phyloP scores from a whole-genome alignment of 2,888 invertebrate species.

The Pheosia tremula region DNA sequence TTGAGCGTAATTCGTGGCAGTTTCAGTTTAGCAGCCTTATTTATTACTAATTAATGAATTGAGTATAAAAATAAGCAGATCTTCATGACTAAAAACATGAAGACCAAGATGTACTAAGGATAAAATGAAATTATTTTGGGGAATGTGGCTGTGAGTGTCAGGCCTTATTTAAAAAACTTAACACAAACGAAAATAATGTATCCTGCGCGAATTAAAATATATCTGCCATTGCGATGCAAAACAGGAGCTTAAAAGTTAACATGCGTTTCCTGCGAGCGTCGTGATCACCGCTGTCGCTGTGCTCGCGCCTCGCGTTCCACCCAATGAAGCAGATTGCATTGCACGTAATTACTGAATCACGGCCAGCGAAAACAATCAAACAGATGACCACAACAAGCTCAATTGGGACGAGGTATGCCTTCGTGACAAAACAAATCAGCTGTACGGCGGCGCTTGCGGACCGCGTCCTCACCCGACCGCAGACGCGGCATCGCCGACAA shows the following conservation, averaged over 20 bases:
- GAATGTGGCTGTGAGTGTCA: background rate
- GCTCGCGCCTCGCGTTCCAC: slow-evolving; percentile 26
- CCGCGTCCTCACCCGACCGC: slow-evolving; percentile 29
- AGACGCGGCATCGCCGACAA: slow-evolving; percentile 46
- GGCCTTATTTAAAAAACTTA: background rate
- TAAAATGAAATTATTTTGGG: too few species aligned
- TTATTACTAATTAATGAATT: too few species aligned
- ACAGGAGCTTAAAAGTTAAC: slow-evolving; percentile 33
- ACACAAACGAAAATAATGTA: slow-evolving; percentile 16
- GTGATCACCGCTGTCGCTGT: slow-evolving; percentile 20
- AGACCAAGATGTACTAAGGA: too few species aligned
- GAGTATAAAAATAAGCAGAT: too few species aligned
- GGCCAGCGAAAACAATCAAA: slow-evolving; percentile 43
- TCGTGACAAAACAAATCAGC: slow-evolving; percentile 68
- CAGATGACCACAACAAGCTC: slow-evolving; percentile 52
- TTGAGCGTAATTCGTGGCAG: too few species aligned
- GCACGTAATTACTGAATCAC: slow-evolving; percentile 33
- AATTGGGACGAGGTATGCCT: slow-evolving; percentile 47
- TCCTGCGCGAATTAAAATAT: slow-evolving; percentile 30
- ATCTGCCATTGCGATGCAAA: slow-evolving; percentile 35
- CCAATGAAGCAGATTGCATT: slow-evolving; percentile 26
- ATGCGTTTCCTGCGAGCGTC: slow-evolving; percentile 47
- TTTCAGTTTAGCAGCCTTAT: too few species aligned
- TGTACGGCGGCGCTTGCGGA: slow-evolving; percentile 50
- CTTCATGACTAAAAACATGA: too few species aligned